Base-by-base conservation (phyloP, 53 echinoderm and acorn worm species). In the Holothuria leucospilota region DNA sequence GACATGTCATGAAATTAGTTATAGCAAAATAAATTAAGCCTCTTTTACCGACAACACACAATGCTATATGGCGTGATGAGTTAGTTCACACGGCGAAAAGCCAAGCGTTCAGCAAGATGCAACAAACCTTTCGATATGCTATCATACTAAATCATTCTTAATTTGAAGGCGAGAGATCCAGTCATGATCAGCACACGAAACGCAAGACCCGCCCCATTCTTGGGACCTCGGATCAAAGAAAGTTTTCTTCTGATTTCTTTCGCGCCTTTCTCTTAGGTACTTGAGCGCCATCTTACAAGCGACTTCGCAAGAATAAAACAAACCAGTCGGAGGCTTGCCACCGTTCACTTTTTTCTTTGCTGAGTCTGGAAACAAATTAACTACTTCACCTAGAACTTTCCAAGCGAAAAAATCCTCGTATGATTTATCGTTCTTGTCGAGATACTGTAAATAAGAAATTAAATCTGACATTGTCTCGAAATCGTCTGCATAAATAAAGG, bases 401-500 rank as follows among this genome's bases (percentile, higher is more conserved):
- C 84, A 83, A 25, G 63, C 64, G 3, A 46, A 83, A 38, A 28
- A 83, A 11, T 64, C 68, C 21, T 83, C n/a, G 27, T 83, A 83
- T 26, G 40, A n/a, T 12, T 40, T 65, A 29, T 83, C 83, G 29
- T 83, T 83, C 13, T 66, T 64, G 23, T 83, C 68, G 8, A 66
- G 65, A 18, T 24, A 66, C 67, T 41, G 29, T 39, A 83, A 42
- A 26, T 83, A 83, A 25, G 41, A 41, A 18, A 83, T 0, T 39
- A 83, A 13, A 41, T 64, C 65, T 41, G 40, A 13, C 24, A 67
- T 24, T 18, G 68, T 63, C 39, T 38, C 40, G 51, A 66, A 83
- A 39, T 64, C 84, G 40, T 83, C 84, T 10, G 84, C 67, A 14
- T 42, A 83, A 46, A 83, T 83, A 51, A 83, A 83, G 11, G 84